phyloP scores from a whole-genome alignment of 2,797 vertebrate genomes.

The Sciurus vulgaris region DNA sequence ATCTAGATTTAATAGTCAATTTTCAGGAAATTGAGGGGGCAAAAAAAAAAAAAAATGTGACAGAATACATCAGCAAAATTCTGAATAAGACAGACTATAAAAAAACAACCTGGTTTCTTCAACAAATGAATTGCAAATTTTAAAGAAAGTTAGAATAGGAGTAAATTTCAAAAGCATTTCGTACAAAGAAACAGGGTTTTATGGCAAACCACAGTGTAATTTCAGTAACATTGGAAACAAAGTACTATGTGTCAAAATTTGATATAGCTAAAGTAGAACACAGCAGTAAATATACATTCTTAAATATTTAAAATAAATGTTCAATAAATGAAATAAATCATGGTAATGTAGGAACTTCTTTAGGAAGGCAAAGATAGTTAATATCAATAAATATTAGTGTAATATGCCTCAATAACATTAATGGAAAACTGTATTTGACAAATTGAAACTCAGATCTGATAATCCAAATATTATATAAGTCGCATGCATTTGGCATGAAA shows the following conservation, averaged over 20 bases:
- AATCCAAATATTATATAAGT: not conserved
- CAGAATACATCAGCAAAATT: not conserved
- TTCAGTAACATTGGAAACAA: constrained; percentile 34
- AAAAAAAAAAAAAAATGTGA: not conserved
- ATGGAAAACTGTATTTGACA: constrained; percentile 10
- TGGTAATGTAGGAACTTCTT: not conserved
- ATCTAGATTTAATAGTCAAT: constrained; percentile 54
- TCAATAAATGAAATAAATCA: constrained; percentile 38
- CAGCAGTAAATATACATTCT: constrained; percentile 8
- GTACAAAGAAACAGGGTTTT: constrained; percentile 11
- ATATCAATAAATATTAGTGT: not conserved
- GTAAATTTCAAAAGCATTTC: constrained; percentile 3
- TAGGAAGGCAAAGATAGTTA: constrained; percentile 27
- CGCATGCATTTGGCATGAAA: not conserved
- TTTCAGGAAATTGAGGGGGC: not conserved
- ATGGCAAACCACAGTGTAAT: constrained; percentile 22
- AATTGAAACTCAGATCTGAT: constrained; percentile 26
- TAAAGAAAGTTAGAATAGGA: not conserved
- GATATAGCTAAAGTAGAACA: not conserved
- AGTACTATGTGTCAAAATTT: not conserved
- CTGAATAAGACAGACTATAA: not conserved
- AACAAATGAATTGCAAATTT: not conserved
- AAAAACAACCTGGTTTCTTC: not conserved
- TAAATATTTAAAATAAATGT: constrained; percentile 25
- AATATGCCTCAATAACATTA: constrained; percentile 5